Evolutionary conservation across 1,140 invertebrate species (phyloP).

Genomic region (Drosophila carrolli): DNA sequence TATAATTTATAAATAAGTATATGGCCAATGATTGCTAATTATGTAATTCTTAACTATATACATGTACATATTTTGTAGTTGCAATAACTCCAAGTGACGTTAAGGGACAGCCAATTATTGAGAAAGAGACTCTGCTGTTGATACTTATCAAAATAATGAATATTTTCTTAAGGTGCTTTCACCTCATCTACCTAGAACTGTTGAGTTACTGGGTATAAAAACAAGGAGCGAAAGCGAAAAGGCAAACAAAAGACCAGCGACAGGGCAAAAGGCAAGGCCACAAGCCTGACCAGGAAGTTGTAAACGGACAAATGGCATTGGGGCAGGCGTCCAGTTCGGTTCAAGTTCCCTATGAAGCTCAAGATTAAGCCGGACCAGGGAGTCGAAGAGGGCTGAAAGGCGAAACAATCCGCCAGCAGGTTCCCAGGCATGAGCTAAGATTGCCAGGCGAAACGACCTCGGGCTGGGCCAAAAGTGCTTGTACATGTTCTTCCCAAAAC

Average conservation of each 20-base stretch:
- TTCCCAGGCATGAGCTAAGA: slow-evolving; percentile 67
- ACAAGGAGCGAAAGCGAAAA: slow-evolving; percentile 28
- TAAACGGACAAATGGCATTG: slow-evolving; percentile 67
- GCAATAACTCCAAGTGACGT: too few relatives aligned
- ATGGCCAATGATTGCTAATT: too few relatives aligned
- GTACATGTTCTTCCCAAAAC: slow-evolving; percentile 34
- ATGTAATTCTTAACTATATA: too few relatives aligned
- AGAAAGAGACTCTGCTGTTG: too few relatives aligned
- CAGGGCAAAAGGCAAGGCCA: slow-evolving; percentile 52
- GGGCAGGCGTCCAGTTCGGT: slow-evolving; percentile 34
- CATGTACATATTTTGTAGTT: too few relatives aligned
- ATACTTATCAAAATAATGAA: too few relatives aligned
- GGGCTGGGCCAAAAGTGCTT: slow-evolving; percentile 41
- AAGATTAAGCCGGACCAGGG: slow-evolving; percentile 17
- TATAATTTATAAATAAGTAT: too few relatives aligned
- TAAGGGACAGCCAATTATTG: too few relatives aligned
- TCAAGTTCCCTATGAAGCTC: slow-evolving; percentile 14
- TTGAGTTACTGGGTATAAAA: slow-evolving; percentile 3
- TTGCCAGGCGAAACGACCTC: slow-evolving; percentile 71
- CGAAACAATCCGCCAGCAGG: slow-evolving; percentile 36
- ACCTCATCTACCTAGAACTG: neutral
- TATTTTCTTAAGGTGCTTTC: too few relatives aligned
- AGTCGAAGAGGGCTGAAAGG: slow-evolving; percentile 14
- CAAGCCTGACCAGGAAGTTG: slow-evolving; percentile 78
- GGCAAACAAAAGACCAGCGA: slow-evolving; percentile 25